These are phyloP conservation scores for Tapirus indicus DNA, from an alignment of 2,797 vertebrate genomes.

Conservation along the genomic window DNA sequence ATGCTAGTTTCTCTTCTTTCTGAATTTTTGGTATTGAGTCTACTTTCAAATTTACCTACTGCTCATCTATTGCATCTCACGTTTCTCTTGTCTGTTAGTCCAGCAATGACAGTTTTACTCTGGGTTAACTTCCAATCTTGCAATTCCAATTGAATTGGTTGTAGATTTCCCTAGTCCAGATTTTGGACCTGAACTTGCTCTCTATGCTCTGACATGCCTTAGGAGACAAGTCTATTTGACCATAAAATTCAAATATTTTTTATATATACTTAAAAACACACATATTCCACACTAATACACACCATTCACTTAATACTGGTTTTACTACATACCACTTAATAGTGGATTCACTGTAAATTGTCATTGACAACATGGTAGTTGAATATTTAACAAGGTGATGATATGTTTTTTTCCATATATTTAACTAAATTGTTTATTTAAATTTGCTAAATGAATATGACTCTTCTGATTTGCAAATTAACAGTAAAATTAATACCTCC, in stretches of 20 bases:
- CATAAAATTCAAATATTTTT: background rate
- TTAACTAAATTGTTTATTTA: background rate
- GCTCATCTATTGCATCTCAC: background rate
- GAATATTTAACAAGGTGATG: background rate
- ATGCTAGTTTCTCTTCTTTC: background rate
- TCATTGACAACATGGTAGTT: background rate
- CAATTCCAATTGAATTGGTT: background rate
- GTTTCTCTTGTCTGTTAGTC: background rate
- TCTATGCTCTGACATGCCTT: background rate
- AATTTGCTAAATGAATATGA: background rate
- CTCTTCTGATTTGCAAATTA: constrained; percentile 9
- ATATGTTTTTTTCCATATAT: background rate
- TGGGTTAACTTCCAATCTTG: background rate
- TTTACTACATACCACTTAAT: background rate
- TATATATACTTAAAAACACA: background rate
- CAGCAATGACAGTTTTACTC: background rate
- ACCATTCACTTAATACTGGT: background rate
- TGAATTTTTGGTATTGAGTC: background rate
- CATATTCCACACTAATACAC: background rate
- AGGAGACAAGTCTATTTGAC: background rate
- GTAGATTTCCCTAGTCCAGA: background rate
- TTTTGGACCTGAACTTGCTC: background rate
- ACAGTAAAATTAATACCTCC: background rate
- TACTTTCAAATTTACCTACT: background rate
- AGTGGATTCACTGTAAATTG: background rate